phyloP scores from a whole-genome alignment of 35 echinoderm and acorn worm genomes.

The Apostichopus californicus region DNA sequence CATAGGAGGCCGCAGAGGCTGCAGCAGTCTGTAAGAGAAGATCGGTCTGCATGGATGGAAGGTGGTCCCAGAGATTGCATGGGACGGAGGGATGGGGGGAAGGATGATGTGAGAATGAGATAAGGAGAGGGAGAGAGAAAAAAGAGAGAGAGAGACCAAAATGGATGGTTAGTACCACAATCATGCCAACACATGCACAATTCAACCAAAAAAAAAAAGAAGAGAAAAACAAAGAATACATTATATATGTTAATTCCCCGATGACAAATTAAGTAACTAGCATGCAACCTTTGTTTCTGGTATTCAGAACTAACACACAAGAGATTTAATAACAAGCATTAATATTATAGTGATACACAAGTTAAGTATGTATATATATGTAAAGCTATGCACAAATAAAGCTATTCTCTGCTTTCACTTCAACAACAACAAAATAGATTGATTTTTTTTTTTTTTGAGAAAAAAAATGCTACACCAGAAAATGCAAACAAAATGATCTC shows the following conservation, averaged over 20 bases:
- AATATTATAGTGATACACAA: too few relatives aligned
- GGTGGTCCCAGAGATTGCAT: slow-evolving; percentile 33
- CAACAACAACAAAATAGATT: background rate
- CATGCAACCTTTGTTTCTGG: slow-evolving; percentile 2
- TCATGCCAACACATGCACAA: slow-evolving; percentile 72
- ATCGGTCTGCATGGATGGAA: slow-evolving; percentile 73
- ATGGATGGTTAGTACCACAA: slow-evolving; percentile 81
- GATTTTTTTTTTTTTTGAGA: too few relatives aligned
- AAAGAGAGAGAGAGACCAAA: slow-evolving; percentile 63
- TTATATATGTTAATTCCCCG: background rate
- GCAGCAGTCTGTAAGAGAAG: slow-evolving; percentile 97
- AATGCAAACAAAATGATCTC: too few relatives aligned
- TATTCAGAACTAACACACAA: background rate
- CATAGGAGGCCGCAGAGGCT: slow-evolving; percentile 80
- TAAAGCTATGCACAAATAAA: background rate
- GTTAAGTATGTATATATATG: background rate
- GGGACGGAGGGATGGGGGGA: slow-evolving; percentile 2
- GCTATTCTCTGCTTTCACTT: background rate
- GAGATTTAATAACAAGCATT: background rate
- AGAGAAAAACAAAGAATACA: background rate
- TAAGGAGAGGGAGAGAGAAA: slow-evolving; percentile 55
- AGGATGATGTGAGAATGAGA: slow-evolving; percentile 38
- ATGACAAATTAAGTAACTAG: background rate
- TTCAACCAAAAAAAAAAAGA: slow-evolving; percentile 60
- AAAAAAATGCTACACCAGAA: too few relatives aligned